Base-by-base conservation (phyloP, 2,888 invertebrate genomes). In the Crossocerus cetratus region DNA sequence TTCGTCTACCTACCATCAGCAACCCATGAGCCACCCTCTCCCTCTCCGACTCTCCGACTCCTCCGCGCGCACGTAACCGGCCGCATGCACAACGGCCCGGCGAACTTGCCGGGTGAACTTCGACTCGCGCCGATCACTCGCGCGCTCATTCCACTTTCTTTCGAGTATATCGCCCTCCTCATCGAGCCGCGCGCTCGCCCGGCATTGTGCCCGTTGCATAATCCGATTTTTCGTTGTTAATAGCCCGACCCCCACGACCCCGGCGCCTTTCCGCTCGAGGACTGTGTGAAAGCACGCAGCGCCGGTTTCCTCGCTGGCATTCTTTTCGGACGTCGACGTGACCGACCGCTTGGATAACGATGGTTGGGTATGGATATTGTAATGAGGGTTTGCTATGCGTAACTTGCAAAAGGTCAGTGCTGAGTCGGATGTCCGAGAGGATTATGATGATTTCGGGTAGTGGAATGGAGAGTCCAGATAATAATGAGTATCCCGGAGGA, bases 401-500 rank as follows among this genome's bases (percentile, higher is more conserved):
- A n/a, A n/a, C n/a, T n/a, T n/a, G n/a, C n/a, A n/a, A n/a, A n/a
- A n/a, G n/a, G n/a, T n/a, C 32, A 32, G 32, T 32, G 8, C 11
- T 11, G 32, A 8, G 8, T n/a, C 5, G 8, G 11, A 32, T 32
- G 32, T 32, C 8, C 32, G 32, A 32, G 11, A 32, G 32, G 8
- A 32, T 32, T 32, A 32, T 32, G 32, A 32, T 32, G 32, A 32
- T 32, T 32, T 32, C 32, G 11, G 32, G 5, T 32, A 32, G 32
- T 32, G 32, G 32, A 8, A 11, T 32, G 32, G 11, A 32, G 11
- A 32, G 4, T 32, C 32, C 2, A 3, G 32, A 32, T 82, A 85
- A 86, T 85, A 77, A 84, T 72, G 79, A 84, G 83, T 83, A 75
- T 73, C 70, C 54, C 59, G 69, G 49, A 62, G 59, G 44, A 56